Percentiles rank a stretch among this genome's conserved stretches.
Conservation (phyloP, 37 sponge, comb jelly and placozoan genomes). For the Lycopodina hypogea region DNA sequence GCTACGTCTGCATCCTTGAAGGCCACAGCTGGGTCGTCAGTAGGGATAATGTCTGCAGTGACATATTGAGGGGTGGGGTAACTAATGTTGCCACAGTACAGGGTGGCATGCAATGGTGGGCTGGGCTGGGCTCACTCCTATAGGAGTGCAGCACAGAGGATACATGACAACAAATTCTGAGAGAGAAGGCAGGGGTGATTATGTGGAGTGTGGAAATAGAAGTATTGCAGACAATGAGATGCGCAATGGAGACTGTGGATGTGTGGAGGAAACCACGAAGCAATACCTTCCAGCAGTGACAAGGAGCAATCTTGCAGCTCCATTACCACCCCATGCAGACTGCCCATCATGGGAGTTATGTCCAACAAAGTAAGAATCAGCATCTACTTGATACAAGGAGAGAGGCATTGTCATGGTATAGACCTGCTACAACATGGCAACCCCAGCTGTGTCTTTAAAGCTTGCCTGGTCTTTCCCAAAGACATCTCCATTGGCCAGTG, state of each 20-base stretch:
- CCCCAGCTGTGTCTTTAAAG: not conserved
- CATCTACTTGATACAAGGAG: constrained; percentile 48
- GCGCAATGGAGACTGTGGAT: too few species aligned
- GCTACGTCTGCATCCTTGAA: constrained; percentile 91
- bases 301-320: constrained; percentile 96
- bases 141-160: too few species aligned
- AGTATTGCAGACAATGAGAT: too few species aligned
- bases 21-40: constrained; percentile 72
- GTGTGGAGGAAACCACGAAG: not conserved
- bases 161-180: too few species aligned
- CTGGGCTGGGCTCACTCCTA: not conserved
- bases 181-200: too few species aligned
- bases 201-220: not conserved
- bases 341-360: constrained; percentile 77
- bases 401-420: constrained; percentile 1
- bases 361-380: constrained; percentile 84
- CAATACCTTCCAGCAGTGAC: constrained; percentile 77
- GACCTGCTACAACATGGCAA: not conserved
- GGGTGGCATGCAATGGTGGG: not conserved
- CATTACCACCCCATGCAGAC: constrained; percentile 89
- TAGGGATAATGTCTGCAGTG: constrained; percentile 77
- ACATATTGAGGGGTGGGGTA: not conserved
- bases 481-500: constrained; percentile 86
- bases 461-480: constrained; percentile 88
- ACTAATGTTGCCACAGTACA: too few species aligned